Base-by-base conservation (phyloP, 2,113 vertebrate genomes). In the Noturus placidus region DNA sequence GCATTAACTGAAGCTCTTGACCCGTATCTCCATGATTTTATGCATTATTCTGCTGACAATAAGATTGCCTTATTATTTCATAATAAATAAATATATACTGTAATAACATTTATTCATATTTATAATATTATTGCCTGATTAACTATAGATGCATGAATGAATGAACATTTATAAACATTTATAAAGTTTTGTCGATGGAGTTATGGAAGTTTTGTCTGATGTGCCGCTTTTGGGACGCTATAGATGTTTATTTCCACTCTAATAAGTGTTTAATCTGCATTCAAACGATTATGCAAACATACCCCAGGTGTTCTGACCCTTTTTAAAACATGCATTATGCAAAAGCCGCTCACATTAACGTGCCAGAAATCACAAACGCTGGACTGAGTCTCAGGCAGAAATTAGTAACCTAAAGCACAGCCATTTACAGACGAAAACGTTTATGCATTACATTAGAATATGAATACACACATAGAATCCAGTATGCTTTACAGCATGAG, bases 271-370 rank as follows among this genome's bases (percentile, higher is more conserved):
- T 63, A 59, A 61, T 63, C 33, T 63, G 84, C 19, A 61, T 46
- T 86, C 27, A 46, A 22, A 86, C 25, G n/a, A 69, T 86, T 80
- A 83, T 80, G 61, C 57, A 86, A 86, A 86, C 85, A 69, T 61
- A 81, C 76, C 61, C 17, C 74, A 78, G 59, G 76, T 86, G 76
- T 80, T 54, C 61, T 57, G 52, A 82, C 85, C 61, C 78, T 59
- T 69, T 46, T 83, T 83, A 83, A 78, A 86, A 35, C 63, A 63
- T 86, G 85, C 61, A 80, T 81, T 65, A 87, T 69, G 63, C 56
- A 87, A 72, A 54, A 72, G 13, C 19, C 0, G 25, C n/a, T 10
- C 63, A 70, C 20, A 30, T 65, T 70, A 56, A 54, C 38, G 33
- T 70, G 77, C 63, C 86, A 87, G 30, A 72, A 87, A 35, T 38